These are phyloP conservation scores for Nasonovia ribisnigri DNA, from an alignment of 2,888 invertebrate species.

Conservation along the genomic window DNA sequence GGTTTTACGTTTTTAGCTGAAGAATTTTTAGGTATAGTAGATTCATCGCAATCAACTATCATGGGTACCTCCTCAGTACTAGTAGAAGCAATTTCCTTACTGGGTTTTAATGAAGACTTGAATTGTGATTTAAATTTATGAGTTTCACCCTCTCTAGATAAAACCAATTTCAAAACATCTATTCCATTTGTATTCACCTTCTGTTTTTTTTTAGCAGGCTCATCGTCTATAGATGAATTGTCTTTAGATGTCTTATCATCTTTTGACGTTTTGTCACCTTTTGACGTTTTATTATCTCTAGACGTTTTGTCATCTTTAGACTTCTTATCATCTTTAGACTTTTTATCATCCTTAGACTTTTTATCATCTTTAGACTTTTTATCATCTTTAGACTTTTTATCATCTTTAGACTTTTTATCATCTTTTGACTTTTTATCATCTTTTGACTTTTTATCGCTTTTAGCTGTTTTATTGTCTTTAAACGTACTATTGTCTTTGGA, in stretches of 20 bases:
- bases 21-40: neutral
- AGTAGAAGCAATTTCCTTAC: neutral
- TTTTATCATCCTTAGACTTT: too few relatives aligned
- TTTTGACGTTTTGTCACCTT: neutral
- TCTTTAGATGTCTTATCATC: too few relatives aligned
- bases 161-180: slow-evolving; percentile 30
- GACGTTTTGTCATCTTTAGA: neutral
- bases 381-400: too few relatives aligned
- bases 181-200: neutral
- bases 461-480: too few relatives aligned
- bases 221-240: neutral
- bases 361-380: neutral
- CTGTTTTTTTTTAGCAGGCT: neutral
- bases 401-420: too few relatives aligned
- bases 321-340: too few relatives aligned
- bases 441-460: too few relatives aligned
- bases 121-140: slow-evolving; percentile 50
- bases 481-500: too few relatives aligned
- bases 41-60: neutral
- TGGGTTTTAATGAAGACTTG: neutral
- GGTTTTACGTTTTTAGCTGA: neutral
- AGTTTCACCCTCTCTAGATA: slow-evolving; percentile 34
- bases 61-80: neutral
- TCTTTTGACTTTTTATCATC: too few relatives aligned
- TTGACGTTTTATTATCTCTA: neutral